Base-by-base conservation (phyloP, 2,797 vertebrate genomes). In the Spinus olivaceus region DNA sequence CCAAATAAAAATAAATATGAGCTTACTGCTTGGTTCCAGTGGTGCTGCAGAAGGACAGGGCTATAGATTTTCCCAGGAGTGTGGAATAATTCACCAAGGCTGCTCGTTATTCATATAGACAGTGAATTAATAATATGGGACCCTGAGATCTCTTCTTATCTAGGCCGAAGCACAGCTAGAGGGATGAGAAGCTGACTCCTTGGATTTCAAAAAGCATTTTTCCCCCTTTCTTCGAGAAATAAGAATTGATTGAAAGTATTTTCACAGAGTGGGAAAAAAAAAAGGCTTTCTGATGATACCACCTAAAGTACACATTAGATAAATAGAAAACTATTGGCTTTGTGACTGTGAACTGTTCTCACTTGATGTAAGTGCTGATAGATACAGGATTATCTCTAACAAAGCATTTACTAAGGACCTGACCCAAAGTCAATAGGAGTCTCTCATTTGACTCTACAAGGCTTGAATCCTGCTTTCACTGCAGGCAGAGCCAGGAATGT, bases 121-220 rank as follows among this genome's bases (percentile, higher is more conserved):
- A 98, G 97, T 93, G 96, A 98, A 99, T 99, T 99, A 99, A 99
- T 98, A 99, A 98, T 88, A 57, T 14, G 74, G 96, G 98, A 97
- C 97, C 98, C 94, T 98, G 97, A 98, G 98, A 98, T 97, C 97
- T 97, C 97, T 84, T 97, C 98, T 98, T 98, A 98, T 99, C 97
- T 98, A 98, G 98, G 97, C 97, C 94, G 95, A 93, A 97, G 92
- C 94, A 96, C 96, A 96, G 96, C 97, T 97, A 97, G 96, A 97
- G 96, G 97, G 97, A 98, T 97, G 96, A 98, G 95, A 95, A 98
- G 94, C 97, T 98, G 98, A 98, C 97, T 98, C 96, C 94, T 97
- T 97, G 97, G 96, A 97, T 98, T 98, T 98, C 98, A 98, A 98
- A 98, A 97, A 96, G 82, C 86, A 97, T 97, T 96, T 88, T 92